Evolutionary conservation across 2,797 vertebrate species (phyloP).

Genomic region (Babyrousa celebensis): DNA sequence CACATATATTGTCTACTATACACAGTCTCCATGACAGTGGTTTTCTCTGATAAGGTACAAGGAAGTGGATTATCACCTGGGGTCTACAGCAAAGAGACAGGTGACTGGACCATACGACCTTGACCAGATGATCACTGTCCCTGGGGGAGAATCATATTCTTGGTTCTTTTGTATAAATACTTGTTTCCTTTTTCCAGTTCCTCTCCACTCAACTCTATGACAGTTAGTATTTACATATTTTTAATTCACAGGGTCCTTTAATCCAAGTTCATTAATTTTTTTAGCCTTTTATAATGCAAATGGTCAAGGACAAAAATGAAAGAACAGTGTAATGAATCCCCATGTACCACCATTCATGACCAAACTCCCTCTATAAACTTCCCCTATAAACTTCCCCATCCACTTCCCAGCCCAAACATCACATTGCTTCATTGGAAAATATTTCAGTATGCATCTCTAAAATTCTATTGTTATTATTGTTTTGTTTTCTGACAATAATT

Average conservation of each 20-base stretch:
- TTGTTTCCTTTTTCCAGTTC: background rate
- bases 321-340: background rate
- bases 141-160: background rate
- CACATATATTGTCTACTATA: background rate
- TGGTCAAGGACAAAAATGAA: background rate
- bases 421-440: background rate
- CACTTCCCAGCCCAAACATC: background rate
- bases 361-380: background rate
- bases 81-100: background rate
- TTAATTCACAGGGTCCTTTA: background rate
- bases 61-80: background rate
- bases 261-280: background rate
- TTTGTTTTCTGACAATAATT: background rate
- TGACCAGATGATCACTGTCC: background rate
- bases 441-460: background rate
- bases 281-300: slow-evolving; percentile 1
- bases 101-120: background rate
- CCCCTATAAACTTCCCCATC: background rate
- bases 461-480: background rate
- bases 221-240: background rate
- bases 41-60: background rate
- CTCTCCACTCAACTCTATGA: background rate
- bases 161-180: background rate
- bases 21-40: background rate
- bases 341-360: fast-evolving